These are phyloP conservation scores for Lordiphosa andalusiaca DNA, from an alignment of 2,888 invertebrate genomes.

Conservation along the genomic window DNA sequence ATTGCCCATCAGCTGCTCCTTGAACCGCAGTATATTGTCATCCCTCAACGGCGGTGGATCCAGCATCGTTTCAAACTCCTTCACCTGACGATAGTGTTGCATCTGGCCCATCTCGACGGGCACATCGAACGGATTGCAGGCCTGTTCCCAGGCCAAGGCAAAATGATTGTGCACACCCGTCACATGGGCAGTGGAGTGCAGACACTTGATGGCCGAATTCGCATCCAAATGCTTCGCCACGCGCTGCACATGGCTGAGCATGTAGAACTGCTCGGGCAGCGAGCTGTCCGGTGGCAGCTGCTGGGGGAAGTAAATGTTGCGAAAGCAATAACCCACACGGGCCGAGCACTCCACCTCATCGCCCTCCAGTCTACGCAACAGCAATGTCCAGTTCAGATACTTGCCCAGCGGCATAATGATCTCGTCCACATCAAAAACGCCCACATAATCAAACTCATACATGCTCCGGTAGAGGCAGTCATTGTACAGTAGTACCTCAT, in stretches of 20 bases:
- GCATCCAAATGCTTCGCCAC: slow-evolving; percentile 92
- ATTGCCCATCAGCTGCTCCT: slow-evolving; percentile 36
- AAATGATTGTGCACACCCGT: slow-evolving; percentile 94
- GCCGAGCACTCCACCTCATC: slow-evolving; percentile 73
- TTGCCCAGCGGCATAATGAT: slow-evolving; percentile 88
- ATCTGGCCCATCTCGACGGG: slow-evolving; percentile 90
- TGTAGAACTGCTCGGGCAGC: slow-evolving; percentile 91
- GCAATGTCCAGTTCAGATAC: slow-evolving; percentile 78
- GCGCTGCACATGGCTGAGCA: slow-evolving; percentile 93
- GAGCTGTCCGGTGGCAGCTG: slow-evolving; percentile 87
- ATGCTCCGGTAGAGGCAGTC: slow-evolving; percentile 95
- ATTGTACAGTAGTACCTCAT: slow-evolving; percentile 95
- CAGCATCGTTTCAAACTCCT: slow-evolving; percentile 87
- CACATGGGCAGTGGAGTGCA: slow-evolving; percentile 93
- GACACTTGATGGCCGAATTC: slow-evolving; percentile 93
- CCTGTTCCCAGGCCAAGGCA: slow-evolving; percentile 89
- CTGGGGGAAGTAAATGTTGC: slow-evolving; percentile 93
- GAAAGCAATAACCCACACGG: slow-evolving; percentile 86
- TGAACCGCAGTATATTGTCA: slow-evolving; percentile 81
- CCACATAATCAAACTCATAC: slow-evolving; percentile 92
- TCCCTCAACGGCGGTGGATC: slow-evolving; percentile 88
- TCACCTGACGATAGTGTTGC: slow-evolving; percentile 93
- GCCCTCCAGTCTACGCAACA: slow-evolving; percentile 82
- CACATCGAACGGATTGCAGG: slow-evolving; percentile 89
- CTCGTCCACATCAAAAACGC: slow-evolving; percentile 94